A percentile compares a stretch with the other conserved stretches of the same genome.
Evolutionary conservation across 1,140 invertebrate species (phyloP).

Genomic region (Drosophila tristis): DNA sequence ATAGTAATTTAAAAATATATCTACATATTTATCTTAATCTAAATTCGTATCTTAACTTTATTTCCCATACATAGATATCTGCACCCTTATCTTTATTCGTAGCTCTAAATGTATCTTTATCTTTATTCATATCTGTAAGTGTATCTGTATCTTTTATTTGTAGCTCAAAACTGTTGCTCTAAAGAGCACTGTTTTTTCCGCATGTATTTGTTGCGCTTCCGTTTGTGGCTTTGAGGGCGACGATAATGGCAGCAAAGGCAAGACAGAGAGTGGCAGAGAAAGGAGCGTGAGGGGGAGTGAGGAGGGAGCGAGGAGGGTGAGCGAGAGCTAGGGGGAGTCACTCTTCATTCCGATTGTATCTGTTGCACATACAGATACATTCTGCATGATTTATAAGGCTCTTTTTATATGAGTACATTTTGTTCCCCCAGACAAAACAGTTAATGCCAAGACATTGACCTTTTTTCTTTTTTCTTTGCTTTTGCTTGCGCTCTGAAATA

Average conservation of each 20-base stretch:
- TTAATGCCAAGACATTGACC: slow-evolving; percentile 43
- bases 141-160: slow-evolving; percentile 29
- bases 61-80: too few relatives aligned
- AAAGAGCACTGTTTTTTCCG: slow-evolving; percentile 1
- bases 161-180: slow-evolving; percentile 33
- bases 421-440: slow-evolving; percentile 21
- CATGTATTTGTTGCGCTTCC: slow-evolving; percentile 39
- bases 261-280: background rate
- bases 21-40: too few relatives aligned
- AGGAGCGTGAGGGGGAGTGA: too few relatives aligned
- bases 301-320: background rate
- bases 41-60: too few relatives aligned
- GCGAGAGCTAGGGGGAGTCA: background rate
- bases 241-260: slow-evolving; percentile 9
- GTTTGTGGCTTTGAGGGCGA: slow-evolving; percentile 29
- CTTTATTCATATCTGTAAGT: slow-evolving; percentile 23
- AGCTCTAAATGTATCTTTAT: slow-evolving; percentile 6
- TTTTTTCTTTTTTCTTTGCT: slow-evolving; percentile 19
- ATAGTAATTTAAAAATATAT: too few relatives aligned
- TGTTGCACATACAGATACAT: slow-evolving; percentile 38
- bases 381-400: slow-evolving; percentile 13
- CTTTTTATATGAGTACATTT: slow-evolving; percentile 9
- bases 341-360: slow-evolving; percentile 17
- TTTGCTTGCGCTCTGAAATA: background rate
- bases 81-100: too few relatives aligned